Evolutionary conservation across 2,888 invertebrate species (phyloP).

Genomic region (Amitus sp.): DNA sequence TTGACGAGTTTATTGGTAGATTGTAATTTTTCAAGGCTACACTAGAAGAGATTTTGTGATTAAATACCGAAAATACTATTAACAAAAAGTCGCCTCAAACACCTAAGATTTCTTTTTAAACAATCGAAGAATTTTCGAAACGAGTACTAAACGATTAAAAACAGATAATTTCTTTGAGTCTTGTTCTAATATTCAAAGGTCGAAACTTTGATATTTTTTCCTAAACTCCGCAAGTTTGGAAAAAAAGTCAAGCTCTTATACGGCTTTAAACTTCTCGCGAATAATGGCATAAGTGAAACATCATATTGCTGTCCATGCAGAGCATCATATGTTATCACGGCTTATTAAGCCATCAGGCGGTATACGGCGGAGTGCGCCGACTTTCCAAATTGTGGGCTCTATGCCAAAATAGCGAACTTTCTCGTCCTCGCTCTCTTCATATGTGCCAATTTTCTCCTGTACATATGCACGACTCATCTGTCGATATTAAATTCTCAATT

Average conservation of each 20-base stretch:
- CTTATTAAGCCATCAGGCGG: constrained; percentile 40
- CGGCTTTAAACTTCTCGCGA: constrained; percentile 27
- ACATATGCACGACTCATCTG: neutral
- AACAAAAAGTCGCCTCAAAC: too few species aligned
- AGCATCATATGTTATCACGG: constrained; percentile 37
- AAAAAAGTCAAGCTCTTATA: neutral
- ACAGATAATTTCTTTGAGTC: too few species aligned
- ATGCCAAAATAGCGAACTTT: constrained; percentile 37
- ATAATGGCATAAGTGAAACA: constrained; percentile 39
- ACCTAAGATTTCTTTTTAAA: too few species aligned
- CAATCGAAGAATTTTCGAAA: too few species aligned
- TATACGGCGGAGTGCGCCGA: constrained; percentile 31
- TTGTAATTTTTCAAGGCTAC: too few species aligned
- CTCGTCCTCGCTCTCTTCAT: constrained; percentile 32
- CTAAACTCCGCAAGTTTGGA: too few species aligned
- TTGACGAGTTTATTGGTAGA: too few species aligned
- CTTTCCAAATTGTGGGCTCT: constrained; percentile 37
- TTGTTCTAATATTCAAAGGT: too few species aligned
- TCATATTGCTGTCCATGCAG: constrained; percentile 37
- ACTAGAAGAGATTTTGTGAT: too few species aligned
- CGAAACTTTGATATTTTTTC: too few species aligned
- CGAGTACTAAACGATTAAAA: too few species aligned
- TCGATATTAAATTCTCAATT: constrained; percentile 31
- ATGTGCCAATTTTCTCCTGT: constrained; percentile 17
- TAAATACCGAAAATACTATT: too few species aligned